Evolutionary conservation across 2,888 invertebrate genomes (phyloP).

Genomic region (Apodemia duryi): DNA sequence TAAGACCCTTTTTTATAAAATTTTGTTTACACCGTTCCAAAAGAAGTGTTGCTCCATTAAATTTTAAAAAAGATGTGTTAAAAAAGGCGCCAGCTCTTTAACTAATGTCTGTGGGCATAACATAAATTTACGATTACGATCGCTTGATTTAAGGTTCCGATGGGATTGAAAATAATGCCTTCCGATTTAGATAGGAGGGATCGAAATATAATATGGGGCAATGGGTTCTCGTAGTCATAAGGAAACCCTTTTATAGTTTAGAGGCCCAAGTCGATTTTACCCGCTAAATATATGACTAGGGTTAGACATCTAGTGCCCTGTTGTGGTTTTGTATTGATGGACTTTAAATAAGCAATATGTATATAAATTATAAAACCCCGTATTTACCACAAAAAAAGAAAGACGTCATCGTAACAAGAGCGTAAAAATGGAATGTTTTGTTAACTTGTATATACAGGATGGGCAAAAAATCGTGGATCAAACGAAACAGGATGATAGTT

Average conservation of each 20-base stretch:
- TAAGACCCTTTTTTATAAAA: too few species aligned
- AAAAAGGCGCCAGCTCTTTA: neutral
- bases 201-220: conserved; percentile 13
- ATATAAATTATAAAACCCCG: too few species aligned
- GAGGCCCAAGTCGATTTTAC: conserved; percentile 6
- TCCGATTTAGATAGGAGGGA: conserved; percentile 16
- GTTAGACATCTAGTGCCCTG: conserved; percentile 2
- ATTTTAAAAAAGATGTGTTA: neutral
- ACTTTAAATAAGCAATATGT: too few species aligned
- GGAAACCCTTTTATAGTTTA: conserved; percentile 16
- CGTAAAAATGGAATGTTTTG: too few species aligned
- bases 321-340: neutral
- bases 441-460: too few species aligned
- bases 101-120: conserved; percentile 8
- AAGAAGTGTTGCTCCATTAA: too few species aligned
- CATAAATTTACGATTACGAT: conserved; percentile 19
- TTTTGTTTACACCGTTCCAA: too few species aligned
- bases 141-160: conserved; percentile 19
- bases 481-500: too few species aligned
- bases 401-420: too few species aligned
- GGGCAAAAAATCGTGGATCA: too few species aligned
- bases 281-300: conserved; percentile 5
- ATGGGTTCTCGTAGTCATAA: conserved; percentile 14
- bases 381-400: too few species aligned
- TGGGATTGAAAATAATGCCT: conserved; percentile 14